These are phyloP conservation scores for Scyliorhinus canicula DNA, from an alignment of 2,797 vertebrate genomes.

Conservation along the genomic window DNA sequence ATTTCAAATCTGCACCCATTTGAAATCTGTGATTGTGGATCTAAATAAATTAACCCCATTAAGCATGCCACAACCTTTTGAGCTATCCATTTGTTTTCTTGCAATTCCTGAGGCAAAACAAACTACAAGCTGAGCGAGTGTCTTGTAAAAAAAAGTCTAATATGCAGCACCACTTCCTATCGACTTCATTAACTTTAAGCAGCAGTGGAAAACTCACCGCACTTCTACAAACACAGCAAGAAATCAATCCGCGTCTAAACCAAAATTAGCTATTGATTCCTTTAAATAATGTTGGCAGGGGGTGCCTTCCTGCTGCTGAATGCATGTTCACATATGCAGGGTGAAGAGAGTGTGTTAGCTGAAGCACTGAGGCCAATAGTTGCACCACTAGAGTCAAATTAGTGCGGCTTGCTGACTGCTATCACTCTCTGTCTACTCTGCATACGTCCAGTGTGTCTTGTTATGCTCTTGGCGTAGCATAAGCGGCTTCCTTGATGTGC, in stretches of 20 bases:
- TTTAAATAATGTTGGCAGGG: too few species aligned
- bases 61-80: not conserved
- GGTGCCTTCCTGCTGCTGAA: not conserved
- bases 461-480: too few species aligned
- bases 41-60: not conserved
- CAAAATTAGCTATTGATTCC: not conserved
- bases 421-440: not conserved
- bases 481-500: too few species aligned
- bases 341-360: not conserved
- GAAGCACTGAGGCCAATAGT: not conserved
- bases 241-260: not conserved
- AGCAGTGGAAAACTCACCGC: too few species aligned
- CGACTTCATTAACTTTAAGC: not conserved
- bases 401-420: not conserved
- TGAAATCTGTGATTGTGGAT: not conserved
- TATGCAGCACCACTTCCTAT: not conserved
- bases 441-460: too few species aligned
- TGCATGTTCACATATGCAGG: not conserved
- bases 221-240: not conserved
- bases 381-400: not conserved
- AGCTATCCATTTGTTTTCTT: not conserved
- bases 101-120: not conserved
- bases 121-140: not conserved
- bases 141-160: not conserved
- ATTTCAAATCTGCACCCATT: not conserved